Evolutionary conservation across 2,113 vertebrate genomes (phyloP).

Genomic region (Harpagus bidentatus): DNA sequence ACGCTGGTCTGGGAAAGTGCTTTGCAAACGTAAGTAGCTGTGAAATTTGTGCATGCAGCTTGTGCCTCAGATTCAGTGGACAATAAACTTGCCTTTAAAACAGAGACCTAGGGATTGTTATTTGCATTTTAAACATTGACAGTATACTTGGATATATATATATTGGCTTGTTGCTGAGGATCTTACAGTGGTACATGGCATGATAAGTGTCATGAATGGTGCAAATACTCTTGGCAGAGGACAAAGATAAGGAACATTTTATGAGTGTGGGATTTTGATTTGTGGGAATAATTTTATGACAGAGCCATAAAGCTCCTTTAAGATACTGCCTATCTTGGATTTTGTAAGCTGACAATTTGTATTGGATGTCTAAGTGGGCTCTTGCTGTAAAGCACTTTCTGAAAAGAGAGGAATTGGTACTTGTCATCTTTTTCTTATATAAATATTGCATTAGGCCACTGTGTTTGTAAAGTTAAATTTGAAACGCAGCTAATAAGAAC

Average conservation of each 20-base stretch:
- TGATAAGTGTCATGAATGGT: neutral
- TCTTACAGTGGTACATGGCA: neutral
- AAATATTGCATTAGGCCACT: neutral
- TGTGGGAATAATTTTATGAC: neutral
- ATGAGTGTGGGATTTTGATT: neutral
- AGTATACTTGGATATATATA: neutral
- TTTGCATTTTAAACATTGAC: neutral
- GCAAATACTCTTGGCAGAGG: neutral
- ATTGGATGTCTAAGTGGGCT: neutral
- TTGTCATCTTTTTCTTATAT: neutral
- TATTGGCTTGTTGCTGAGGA: neutral
- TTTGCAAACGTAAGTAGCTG: constrained; percentile 88
- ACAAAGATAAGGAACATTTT: neutral
- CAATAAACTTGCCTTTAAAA: neutral
- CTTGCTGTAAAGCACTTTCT: neutral
- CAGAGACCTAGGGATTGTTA: neutral
- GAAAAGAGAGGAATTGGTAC: neutral
- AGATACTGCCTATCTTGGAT: neutral
- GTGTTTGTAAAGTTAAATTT: neutral
- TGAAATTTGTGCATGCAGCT: neutral
- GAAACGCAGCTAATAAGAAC: neutral
- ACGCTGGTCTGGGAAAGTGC: constrained; percentile 92
- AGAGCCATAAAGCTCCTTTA: neutral
- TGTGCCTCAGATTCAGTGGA: neutral
- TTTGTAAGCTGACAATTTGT: neutral